These are phyloP conservation scores for Molorchus minor DNA, from an alignment of 2,888 invertebrate species.

Conservation along the genomic window DNA sequence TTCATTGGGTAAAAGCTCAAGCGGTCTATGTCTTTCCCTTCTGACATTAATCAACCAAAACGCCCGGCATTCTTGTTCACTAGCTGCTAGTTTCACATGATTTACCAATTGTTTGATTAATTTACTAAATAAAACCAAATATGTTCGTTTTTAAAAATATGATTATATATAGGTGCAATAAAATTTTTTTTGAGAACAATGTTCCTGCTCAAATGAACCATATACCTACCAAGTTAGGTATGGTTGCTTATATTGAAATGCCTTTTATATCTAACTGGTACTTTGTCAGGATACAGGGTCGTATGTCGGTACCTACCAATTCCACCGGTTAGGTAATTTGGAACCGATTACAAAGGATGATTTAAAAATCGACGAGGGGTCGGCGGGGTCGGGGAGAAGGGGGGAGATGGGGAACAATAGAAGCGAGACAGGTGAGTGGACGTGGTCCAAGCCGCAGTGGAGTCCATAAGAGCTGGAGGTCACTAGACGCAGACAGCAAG, in stretches of 20 bases:
- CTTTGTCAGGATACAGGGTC: too few species aligned
- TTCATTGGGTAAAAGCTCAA: constrained; percentile 58
- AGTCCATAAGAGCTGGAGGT: constrained; percentile 52
- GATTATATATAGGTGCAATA: too few species aligned
- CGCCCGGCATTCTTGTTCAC: constrained; percentile 23
- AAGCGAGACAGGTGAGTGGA: constrained; percentile 53
- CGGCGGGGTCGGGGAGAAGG: constrained; percentile 2
- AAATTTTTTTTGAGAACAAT: too few species aligned
- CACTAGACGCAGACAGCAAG: constrained; percentile 56
- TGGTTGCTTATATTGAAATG: too few species aligned
- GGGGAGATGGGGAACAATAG: constrained; percentile 38
- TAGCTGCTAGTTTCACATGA: background rate
- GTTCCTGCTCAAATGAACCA: too few species aligned
- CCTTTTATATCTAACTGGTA: too few species aligned
- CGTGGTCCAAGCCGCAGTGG: constrained; percentile 37
- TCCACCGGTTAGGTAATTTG: constrained; percentile 17
- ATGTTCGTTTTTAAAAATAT: too few species aligned
- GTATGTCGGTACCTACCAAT: background rate
- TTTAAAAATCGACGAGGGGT: constrained; percentile 13
- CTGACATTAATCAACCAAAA: constrained; percentile 54
- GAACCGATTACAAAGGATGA: constrained; percentile 18
- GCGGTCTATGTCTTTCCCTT: constrained; percentile 48
- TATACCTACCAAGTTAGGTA: too few species aligned
- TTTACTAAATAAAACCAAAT: too few species aligned
- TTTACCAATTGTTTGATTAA: too few species aligned